These are phyloP conservation scores for Mormyrus lacerda DNA, from an alignment of 2,113 vertebrate genomes.

Conservation along the genomic window DNA sequence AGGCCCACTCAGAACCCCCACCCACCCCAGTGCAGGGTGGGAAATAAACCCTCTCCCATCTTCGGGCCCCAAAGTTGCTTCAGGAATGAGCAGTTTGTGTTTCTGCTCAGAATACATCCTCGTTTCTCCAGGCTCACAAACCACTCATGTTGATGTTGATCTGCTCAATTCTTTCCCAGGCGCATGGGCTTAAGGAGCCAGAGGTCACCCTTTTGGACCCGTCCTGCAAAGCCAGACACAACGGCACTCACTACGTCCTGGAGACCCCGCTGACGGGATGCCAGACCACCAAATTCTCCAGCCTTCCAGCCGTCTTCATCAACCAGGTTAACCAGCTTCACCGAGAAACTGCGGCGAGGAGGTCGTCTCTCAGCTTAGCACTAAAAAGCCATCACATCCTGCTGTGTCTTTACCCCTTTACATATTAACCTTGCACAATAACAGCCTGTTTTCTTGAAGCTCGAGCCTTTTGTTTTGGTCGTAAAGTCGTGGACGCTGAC, in stretches of 20 bases:
- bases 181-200: slow-evolving; percentile 60
- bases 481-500: neutral
- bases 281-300: slow-evolving; percentile 56
- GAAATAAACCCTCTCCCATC: slow-evolving; percentile 28
- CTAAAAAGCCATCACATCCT: neutral
- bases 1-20: slow-evolving; percentile 41
- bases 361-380: neutral
- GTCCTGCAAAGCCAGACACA: slow-evolving; percentile 77
- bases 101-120: neutral
- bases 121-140: neutral
- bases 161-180: slow-evolving; percentile 52
- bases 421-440: neutral
- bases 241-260: slow-evolving; percentile 85
- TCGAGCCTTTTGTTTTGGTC: neutral
- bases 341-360: neutral
- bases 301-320: slow-evolving; percentile 62
- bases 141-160: neutral
- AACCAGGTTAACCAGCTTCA: slow-evolving; percentile 76
- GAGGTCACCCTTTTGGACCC: slow-evolving; percentile 81
- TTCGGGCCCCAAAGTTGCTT: slow-evolving; percentile 23
- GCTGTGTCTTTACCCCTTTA: neutral
- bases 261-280: slow-evolving; percentile 75
- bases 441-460: neutral
- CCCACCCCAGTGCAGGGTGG: slow-evolving; percentile 21
- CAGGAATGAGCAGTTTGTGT: neutral